Conservation (phyloP, 2,888 invertebrate genomes). For the Heliconius sara region DNA sequence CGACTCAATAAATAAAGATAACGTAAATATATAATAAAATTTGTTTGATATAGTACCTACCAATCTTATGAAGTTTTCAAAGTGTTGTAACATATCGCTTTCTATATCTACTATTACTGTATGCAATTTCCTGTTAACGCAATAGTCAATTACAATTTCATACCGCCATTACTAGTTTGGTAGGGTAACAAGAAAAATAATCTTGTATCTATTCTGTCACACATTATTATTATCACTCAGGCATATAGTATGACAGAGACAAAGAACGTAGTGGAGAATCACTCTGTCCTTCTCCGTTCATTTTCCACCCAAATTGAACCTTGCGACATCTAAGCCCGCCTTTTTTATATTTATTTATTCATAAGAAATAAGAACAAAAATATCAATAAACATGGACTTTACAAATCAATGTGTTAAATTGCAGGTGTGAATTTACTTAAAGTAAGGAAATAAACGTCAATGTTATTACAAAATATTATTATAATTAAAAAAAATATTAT, state of each 20-base stretch:
- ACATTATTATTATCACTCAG: too few relatives aligned
- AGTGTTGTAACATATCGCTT: not conserved
- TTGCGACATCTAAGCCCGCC: not conserved
- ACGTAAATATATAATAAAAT: not conserved
- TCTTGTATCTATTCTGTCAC: too few relatives aligned
- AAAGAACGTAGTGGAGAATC: not conserved
- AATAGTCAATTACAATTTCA: slow-evolving; percentile 2
- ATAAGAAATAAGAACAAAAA: too few relatives aligned
- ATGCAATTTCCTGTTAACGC: slow-evolving; percentile 15
- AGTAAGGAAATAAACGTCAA: too few relatives aligned
- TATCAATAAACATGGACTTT: too few relatives aligned
- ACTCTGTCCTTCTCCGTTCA: not conserved
- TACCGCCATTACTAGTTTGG: not conserved
- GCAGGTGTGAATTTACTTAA: too few relatives aligned
- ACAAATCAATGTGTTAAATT: too few relatives aligned
- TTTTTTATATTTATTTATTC: not conserved
- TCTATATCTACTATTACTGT: not conserved
- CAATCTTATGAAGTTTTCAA: not conserved
- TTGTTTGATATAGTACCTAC: not conserved
- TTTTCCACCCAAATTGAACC: not conserved
- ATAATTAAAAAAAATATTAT: too few relatives aligned
- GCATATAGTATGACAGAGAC: not conserved
- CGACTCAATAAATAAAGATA: not conserved
- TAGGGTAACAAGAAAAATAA: too few relatives aligned
- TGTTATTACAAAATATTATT: too few relatives aligned